Conservation (phyloP, 2,888 invertebrate species). For the Caenorhabditis sp. region DNA sequence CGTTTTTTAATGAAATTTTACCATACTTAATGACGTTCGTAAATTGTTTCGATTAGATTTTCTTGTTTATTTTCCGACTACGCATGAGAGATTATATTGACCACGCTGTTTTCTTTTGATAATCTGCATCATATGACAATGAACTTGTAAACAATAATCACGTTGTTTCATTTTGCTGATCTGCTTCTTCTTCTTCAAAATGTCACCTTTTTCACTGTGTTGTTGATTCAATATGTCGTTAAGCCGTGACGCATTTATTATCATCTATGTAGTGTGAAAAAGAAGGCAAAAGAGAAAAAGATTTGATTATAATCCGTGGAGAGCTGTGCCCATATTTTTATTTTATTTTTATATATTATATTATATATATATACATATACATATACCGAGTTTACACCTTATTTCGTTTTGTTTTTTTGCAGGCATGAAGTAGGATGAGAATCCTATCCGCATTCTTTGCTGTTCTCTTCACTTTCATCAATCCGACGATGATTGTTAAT, state of each 20-base stretch:
- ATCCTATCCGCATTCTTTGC: conserved; percentile 58
- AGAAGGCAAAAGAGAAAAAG: conserved; percentile 14
- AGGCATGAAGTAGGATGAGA: conserved; percentile 49
- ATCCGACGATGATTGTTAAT: conserved; percentile 56
- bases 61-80: no score
- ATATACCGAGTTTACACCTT: not conserved
- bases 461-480: conserved; percentile 59
- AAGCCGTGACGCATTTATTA: conserved; percentile 14
- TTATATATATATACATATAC: not conserved
- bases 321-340: not conserved
- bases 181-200: no score
- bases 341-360: not conserved
- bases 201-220: not conserved
- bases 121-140: not conserved
- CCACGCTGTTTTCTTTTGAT: not conserved
- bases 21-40: no score
- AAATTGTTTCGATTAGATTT: no score
- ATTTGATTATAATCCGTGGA: conserved; percentile 44
- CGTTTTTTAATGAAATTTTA: not conserved
- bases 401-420: conserved; percentile 1
- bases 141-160: not conserved
- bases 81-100: no score
- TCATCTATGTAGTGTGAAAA: conserved; percentile 35
- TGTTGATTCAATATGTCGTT: conserved; percentile 2
- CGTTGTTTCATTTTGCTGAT: not conserved